phyloP scores from a whole-genome alignment of 2,113 vertebrate species.

The Bungarus multicinctus region DNA sequence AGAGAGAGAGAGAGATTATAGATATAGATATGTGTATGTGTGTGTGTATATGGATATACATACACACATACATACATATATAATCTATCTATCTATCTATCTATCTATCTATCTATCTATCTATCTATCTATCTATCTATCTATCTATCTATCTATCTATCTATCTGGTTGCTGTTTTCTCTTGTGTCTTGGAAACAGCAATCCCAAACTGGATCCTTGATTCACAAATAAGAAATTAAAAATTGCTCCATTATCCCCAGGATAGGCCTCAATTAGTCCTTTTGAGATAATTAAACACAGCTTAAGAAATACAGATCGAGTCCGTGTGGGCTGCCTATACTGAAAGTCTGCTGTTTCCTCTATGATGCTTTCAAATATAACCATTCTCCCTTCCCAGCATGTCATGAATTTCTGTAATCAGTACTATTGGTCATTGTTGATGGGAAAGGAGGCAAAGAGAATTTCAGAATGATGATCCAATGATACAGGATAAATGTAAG shows the following conservation, averaged over 20 bases:
- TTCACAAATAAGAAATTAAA: not conserved
- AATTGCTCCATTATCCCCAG: not conserved
- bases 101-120: no score
- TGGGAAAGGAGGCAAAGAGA: not conserved
- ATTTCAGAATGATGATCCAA: not conserved
- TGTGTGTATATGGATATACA: no score
- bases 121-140: no score
- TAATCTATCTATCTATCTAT: no score
- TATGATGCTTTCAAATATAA: not conserved
- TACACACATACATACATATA: no score
- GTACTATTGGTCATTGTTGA: not conserved
- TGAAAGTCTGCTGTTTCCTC: not conserved
- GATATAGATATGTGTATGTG: no score
- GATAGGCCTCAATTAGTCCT: not conserved
- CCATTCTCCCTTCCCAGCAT: not conserved
- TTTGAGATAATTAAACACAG: not conserved
- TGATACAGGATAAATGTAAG: not conserved
- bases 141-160: not conserved
- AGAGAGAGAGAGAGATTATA: no score
- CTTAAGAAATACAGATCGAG: not conserved
- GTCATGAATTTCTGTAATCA: not conserved
- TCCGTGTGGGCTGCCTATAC: not conserved
- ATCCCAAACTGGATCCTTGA: not conserved
- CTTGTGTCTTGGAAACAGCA: not conserved
- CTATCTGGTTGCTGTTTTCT: not conserved